Percentiles rank a stretch among this genome's conserved stretches.
Evolutionary conservation across 2,797 vertebrate species (phyloP).

Genomic region (Yasuhikotakia modesta): DNA sequence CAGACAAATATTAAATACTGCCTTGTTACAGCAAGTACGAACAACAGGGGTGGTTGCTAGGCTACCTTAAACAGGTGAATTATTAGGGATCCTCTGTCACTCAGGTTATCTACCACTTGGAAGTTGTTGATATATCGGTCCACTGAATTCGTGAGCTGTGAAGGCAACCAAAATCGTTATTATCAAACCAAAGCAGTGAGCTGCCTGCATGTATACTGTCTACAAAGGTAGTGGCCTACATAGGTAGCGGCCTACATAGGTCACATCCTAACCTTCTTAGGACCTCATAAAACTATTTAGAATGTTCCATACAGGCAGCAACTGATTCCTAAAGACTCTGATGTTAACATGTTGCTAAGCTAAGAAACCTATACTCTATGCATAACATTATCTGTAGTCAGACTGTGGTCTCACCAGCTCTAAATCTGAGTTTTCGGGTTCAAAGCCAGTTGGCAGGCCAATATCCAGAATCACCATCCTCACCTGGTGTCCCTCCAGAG

Average conservation of each 20-base stretch:
- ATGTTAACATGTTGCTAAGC: background rate
- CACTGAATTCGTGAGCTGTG: conserved; percentile 75
- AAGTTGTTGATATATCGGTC: conserved; percentile 77
- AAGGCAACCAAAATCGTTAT: background rate
- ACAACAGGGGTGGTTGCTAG: background rate
- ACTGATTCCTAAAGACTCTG: background rate
- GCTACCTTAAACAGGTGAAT: conserved; percentile 79
- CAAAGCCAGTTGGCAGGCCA: conserved; percentile 77
- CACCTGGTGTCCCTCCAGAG: conserved; percentile 68
- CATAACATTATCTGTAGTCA: no score
- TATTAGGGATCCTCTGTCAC: conserved; percentile 78
- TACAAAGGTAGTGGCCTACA: background rate
- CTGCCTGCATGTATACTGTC: background rate
- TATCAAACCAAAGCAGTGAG: background rate
- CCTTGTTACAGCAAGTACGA: background rate
- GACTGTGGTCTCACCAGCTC: conserved; percentile 67
- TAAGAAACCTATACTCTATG: background rate
- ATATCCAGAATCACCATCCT: conserved; percentile 78
- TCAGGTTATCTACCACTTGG: conserved; percentile 77
- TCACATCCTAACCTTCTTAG: background rate
- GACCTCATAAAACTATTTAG: background rate
- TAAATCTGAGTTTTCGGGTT: conserved; percentile 75
- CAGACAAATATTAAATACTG: background rate
- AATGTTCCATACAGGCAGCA: background rate
- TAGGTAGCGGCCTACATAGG: background rate